Percentiles rank a stretch among this genome's conserved stretches.
These are phyloP conservation scores for Chanos chanos DNA, from an alignment of 2,797 vertebrate species.

Conservation along the genomic window DNA sequence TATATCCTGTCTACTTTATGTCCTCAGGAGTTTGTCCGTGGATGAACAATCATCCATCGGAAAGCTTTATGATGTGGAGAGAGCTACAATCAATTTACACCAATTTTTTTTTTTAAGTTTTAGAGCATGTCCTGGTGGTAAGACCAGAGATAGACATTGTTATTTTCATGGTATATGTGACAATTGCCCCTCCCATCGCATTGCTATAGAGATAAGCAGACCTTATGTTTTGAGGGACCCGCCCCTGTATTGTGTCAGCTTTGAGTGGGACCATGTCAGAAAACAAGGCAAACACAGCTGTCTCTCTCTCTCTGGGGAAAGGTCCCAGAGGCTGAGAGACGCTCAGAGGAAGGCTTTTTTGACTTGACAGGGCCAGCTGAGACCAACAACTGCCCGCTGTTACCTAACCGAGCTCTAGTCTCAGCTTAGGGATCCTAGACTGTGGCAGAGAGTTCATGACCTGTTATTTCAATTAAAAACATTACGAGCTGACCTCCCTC, in stretches of 20 bases:
- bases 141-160: neutral
- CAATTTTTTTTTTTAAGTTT: too few species aligned
- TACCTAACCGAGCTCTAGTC: constrained; percentile 33
- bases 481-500: constrained; percentile 35
- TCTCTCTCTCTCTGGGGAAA: constrained; percentile 46
- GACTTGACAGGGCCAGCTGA: constrained; percentile 62
- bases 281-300: constrained; percentile 63
- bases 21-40: too few species aligned
- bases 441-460: constrained; percentile 43
- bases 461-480: constrained; percentile 57
- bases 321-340: constrained; percentile 42
- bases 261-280: constrained; percentile 38
- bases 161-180: too few species aligned
- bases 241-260: constrained; percentile 7
- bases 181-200: too few species aligned
- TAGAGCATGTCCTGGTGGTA: too few species aligned
- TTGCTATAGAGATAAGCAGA: neutral
- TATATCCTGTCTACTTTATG: too few species aligned
- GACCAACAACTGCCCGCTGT: constrained; percentile 47
- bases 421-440: constrained; percentile 33
- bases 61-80: too few species aligned
- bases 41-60: too few species aligned
- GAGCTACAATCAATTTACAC: too few species aligned
- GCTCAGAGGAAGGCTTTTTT: constrained; percentile 49
- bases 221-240: constrained; percentile 4